phyloP scores from a whole-genome alignment of 2,113 vertebrate genomes.

The Lamprotornis superbus region DNA sequence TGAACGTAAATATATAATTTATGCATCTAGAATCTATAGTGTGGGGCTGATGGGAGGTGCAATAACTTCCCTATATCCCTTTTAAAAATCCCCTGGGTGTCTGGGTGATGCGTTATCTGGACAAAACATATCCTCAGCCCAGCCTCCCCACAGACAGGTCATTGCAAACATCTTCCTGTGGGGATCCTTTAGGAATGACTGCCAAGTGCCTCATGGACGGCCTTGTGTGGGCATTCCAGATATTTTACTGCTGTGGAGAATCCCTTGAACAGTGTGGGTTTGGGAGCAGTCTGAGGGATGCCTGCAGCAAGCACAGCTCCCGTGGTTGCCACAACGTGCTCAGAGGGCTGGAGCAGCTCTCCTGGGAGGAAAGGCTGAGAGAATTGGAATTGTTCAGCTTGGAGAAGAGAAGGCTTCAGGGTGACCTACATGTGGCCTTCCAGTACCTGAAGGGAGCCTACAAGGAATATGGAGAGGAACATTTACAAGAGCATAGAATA shows the following conservation, averaged over 20 bases:
- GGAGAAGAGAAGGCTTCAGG: neutral
- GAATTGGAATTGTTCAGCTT: neutral
- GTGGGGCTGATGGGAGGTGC: neutral
- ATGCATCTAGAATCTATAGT: constrained; percentile 43
- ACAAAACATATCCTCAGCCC: neutral
- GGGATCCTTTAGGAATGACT: neutral
- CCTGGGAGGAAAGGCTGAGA: neutral
- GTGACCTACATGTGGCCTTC: neutral
- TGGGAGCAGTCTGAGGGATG: neutral
- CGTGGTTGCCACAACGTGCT: rapidly evolving
- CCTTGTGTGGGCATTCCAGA: rapidly evolving
- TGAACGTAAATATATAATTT: constrained; percentile 44
- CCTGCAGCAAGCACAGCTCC: neutral
- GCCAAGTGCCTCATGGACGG: neutral
- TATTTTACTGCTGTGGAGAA: neutral
- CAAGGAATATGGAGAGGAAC: neutral
- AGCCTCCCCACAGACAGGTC: neutral
- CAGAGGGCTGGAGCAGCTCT: neutral
- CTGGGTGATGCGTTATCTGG: neutral
- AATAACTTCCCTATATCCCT: neutral
- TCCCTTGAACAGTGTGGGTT: rapidly evolving
- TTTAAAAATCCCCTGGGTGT: neutral
- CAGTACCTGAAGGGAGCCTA: neutral
- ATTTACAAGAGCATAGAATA: neutral
- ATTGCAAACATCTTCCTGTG: neutral